These are phyloP conservation scores for Athalia circularis DNA, from an alignment of 2,888 invertebrate species.

Conservation along the genomic window DNA sequence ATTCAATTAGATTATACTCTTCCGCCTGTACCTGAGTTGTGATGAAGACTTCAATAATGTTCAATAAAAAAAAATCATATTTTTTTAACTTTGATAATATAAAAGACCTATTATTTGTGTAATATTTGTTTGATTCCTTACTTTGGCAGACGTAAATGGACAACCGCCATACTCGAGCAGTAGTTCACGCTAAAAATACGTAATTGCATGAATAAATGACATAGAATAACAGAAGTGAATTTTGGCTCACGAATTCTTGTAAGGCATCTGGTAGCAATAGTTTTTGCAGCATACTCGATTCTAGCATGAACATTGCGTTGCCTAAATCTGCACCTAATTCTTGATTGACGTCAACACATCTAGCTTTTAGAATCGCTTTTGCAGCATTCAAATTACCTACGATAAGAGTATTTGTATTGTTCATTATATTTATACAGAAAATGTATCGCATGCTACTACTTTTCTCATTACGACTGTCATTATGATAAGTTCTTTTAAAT, in stretches of 20 bases:
- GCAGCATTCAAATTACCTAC: constrained; percentile 28
- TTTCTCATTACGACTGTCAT: too few species aligned
- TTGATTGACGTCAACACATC: constrained; percentile 21
- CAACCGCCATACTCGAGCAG: constrained; percentile 33
- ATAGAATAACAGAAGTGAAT: constrained; percentile 1
- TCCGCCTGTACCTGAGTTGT: constrained; percentile 4
- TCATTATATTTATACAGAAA: background rate
- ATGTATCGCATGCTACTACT: background rate
- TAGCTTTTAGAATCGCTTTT: constrained; percentile 21
- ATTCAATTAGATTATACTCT: constrained; percentile 36
- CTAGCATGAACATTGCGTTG: constrained; percentile 37
- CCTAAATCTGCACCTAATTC: constrained; percentile 34
- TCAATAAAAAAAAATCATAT: background rate
- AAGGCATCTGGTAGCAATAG: constrained; percentile 20
- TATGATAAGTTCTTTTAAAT: background rate
- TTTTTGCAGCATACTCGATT: constrained; percentile 25
- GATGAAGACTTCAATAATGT: background rate
- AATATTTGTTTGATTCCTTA: constrained; percentile 14
- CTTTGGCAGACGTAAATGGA: constrained; percentile 17
- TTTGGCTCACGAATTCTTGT: constrained; percentile 29
- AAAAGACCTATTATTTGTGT: too few species aligned
- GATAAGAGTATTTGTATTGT: background rate
- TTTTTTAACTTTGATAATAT: too few species aligned
- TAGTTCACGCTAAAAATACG: constrained; percentile 9
- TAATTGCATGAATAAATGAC: background rate